Conservation (phyloP, 2,888 invertebrate genomes). For the Epinotia demarniana region DNA sequence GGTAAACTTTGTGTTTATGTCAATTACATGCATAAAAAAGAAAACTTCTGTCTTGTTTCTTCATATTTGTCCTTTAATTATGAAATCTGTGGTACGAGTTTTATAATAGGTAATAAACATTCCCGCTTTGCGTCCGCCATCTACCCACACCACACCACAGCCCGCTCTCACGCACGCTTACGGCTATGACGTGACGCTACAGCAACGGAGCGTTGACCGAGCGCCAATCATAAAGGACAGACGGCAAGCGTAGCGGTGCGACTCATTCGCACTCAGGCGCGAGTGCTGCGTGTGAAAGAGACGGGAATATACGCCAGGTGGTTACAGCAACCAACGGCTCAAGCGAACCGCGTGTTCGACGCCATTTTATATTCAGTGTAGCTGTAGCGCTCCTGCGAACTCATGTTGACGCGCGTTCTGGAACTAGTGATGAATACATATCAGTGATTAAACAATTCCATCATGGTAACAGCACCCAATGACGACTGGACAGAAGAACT, state of each 20-base stretch:
- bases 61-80: background rate
- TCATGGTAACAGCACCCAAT: slow-evolving; percentile 50
- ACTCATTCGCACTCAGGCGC: slow-evolving; percentile 7
- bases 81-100: background rate
- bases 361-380: slow-evolving; percentile 62
- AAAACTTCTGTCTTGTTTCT: background rate
- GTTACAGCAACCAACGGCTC: slow-evolving; percentile 40
- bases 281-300: slow-evolving; percentile 4
- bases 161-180: slow-evolving; percentile 30
- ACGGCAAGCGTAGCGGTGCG: slow-evolving; percentile 22
- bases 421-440: slow-evolving; percentile 46
- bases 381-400: slow-evolving; percentile 61
- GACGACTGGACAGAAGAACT: slow-evolving; percentile 59
- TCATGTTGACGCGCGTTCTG: slow-evolving; percentile 53
- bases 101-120: slow-evolving; percentile 5
- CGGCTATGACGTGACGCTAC: slow-evolving; percentile 36
- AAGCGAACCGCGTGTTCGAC: slow-evolving; percentile 24
- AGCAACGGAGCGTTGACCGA: slow-evolving; percentile 43
- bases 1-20: too few relatives aligned
- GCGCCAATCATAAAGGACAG: slow-evolving; percentile 41
- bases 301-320: slow-evolving; percentile 27
- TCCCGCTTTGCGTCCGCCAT: slow-evolving; percentile 19
- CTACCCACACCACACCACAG: slow-evolving; percentile 15
- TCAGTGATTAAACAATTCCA: slow-evolving; percentile 12
- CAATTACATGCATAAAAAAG: too few relatives aligned